Evolutionary conservation across 1,140 invertebrate species (phyloP).

Genomic region (Eupeodes corollae): DNA sequence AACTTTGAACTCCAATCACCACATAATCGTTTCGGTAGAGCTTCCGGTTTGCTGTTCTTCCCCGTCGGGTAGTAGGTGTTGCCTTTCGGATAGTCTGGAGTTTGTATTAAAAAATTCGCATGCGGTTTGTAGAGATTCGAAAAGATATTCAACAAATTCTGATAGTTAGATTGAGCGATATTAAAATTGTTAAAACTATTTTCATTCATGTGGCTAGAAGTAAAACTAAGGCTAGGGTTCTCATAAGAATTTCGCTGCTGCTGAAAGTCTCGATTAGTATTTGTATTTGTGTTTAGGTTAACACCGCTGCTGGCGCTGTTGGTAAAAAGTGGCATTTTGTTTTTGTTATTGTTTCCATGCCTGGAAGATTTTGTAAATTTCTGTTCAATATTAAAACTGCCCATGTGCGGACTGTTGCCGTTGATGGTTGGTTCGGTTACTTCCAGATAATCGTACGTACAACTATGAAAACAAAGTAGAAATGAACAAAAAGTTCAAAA

Average conservation of each 20-base stretch:
- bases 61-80: slow-evolving; percentile 8
- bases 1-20: slow-evolving; percentile 62
- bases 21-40: slow-evolving; percentile 44
- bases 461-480: slow-evolving; percentile 41
- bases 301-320: slow-evolving; percentile 1
- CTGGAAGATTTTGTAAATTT: slow-evolving; percentile 9
- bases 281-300: background rate
- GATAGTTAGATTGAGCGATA: slow-evolving; percentile 12
- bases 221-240: slow-evolving; percentile 9
- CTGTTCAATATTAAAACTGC: too few relatives aligned
- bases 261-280: slow-evolving; percentile 4
- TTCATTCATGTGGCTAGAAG: slow-evolving; percentile 1
- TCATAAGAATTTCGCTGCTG: slow-evolving; percentile 14
- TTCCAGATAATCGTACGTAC: slow-evolving; percentile 60
- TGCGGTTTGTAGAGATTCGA: slow-evolving; percentile 13
- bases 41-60: slow-evolving; percentile 7
- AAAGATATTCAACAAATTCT: slow-evolving; percentile 12
- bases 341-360: slow-evolving; percentile 3
- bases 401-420: background rate
- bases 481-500: too few relatives aligned
- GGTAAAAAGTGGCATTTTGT: slow-evolving; percentile 3
- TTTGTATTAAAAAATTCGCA: slow-evolving; percentile 27
- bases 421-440: slow-evolving; percentile 39
- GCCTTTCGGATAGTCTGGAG: slow-evolving; percentile 27
- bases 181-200: slow-evolving; percentile 10